phyloP scores from a whole-genome alignment of 1,140 invertebrate species.

The Bactericera cockerelli region DNA sequence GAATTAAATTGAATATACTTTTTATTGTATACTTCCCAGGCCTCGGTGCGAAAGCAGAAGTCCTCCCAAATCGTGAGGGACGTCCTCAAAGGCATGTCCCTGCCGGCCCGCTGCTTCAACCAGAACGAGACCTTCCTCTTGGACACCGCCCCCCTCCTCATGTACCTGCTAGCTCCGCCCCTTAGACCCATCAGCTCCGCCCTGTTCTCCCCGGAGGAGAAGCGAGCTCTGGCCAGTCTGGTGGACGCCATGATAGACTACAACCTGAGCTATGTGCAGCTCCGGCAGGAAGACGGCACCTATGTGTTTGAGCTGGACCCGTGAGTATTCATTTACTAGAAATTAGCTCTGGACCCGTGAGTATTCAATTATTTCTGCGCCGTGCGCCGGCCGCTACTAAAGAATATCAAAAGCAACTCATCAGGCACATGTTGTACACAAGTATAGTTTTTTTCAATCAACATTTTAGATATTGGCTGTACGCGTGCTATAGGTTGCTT shows the following conservation, averaged over 20 bases:
- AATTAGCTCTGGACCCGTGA: no score
- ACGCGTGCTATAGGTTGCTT: no score
- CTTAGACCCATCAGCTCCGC: constrained; percentile 49
- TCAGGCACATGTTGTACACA: no score
- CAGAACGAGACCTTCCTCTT: constrained; percentile 38
- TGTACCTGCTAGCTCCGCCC: constrained; percentile 56
- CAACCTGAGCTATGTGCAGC: constrained; percentile 72
- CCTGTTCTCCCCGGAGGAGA: constrained; percentile 60
- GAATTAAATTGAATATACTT: no score
- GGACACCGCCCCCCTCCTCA: constrained; percentile 58
- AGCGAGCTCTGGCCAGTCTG: constrained; percentile 47
- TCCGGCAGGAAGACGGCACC: constrained; percentile 54
- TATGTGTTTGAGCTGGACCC: constrained; percentile 72
- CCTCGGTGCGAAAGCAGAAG: constrained; percentile 35
- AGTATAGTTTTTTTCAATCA: no score
- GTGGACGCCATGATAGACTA: constrained; percentile 77
- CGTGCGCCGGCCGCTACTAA: no score
- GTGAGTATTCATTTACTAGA: constrained; percentile 33
- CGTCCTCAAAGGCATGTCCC: constrained; percentile 43
- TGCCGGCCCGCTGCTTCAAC: constrained; percentile 40
- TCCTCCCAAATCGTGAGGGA: constrained; percentile 40
- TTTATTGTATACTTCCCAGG: constrained; percentile 39
- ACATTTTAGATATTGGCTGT: no score
- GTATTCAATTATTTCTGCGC: no score
- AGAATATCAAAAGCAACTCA: no score